Evolutionary conservation across 1,140 invertebrate species (phyloP), one percentile per base, ranked within the genome.

Genomic region (Brachionus calyciflorus): DNA sequence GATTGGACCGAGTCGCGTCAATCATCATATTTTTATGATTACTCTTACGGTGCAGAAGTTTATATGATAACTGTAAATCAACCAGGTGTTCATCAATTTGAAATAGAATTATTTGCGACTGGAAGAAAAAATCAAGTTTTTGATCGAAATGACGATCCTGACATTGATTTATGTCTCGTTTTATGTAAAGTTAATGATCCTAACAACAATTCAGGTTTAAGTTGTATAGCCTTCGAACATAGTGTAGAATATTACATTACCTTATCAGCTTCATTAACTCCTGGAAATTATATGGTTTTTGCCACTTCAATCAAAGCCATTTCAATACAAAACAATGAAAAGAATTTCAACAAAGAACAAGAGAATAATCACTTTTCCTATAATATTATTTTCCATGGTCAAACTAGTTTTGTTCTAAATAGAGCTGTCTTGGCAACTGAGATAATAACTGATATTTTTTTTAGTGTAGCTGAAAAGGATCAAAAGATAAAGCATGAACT

Each of bases 1-100:
- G 40, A 77, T 49, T 77, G 76, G 76, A 76, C 51, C 12, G 73
- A 76, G 37, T 55, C 53, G 19, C 49, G 73, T 21, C 69, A 73
- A 55, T 51, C 44, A 19, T 73, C 69, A 3, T 51, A 55, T 17
- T 73, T 73, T 17, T 73, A 73, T n/a, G 69, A 73, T 30, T 73
- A 51, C 17, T 73, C 69, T 3, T 73, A 49, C 19, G 46, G 51
- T 9, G 51, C 46, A 26, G 69, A 73, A 33, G 69, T 55, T 12
- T 73, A 51, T 28, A 73, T 73, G 46, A 49, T 73, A 19, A 55
- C 46, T 26, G 51, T 73, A 26, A 73, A 73, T 41, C 46, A 49
- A 33, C 69, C 46, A 10, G 69, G 69, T 9, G 30, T 55, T 12
- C 69, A 73, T 21, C 69, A 73, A 37, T 73, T 73, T 73, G 69